A percentile compares a stretch with the other conserved stretches of the same genome.
phyloP scores from a whole-genome alignment of 2,888 invertebrate species.

The Xanthia icteritia region DNA sequence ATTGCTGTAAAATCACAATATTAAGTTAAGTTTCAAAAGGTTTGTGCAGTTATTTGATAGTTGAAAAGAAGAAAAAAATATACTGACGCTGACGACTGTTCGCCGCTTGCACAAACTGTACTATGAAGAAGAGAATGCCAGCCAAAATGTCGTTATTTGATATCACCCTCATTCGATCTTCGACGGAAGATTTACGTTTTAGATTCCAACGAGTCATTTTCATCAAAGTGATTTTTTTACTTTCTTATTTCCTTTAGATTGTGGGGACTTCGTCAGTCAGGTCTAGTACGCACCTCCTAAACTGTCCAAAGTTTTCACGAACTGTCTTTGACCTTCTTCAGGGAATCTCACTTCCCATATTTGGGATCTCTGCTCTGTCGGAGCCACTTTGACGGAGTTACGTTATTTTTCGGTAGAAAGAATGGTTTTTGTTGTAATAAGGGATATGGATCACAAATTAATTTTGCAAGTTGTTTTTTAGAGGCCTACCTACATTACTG shows the following conservation, averaged over 20 bases:
- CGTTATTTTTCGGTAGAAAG: constrained; percentile 8
- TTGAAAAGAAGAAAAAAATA: constrained; percentile 6
- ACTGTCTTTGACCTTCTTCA: constrained; percentile 82
- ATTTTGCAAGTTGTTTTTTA: constrained; percentile 37
- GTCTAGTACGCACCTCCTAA: constrained; percentile 78
- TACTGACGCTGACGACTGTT: constrained; percentile 55
- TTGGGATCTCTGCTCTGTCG: constrained; percentile 73
- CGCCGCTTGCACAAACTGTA: constrained; percentile 42
- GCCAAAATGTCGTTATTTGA: constrained; percentile 34
- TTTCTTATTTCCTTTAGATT: constrained; percentile 4
- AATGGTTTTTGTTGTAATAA: neutral
- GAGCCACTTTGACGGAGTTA: constrained; percentile 81
- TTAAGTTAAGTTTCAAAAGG: neutral
- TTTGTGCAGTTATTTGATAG: neutral
- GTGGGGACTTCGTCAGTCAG: neutral
- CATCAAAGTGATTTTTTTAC: neutral
- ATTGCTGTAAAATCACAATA: constrained; percentile 50
- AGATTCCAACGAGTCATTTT: constrained; percentile 13
- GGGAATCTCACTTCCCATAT: constrained; percentile 83
- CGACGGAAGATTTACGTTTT: constrained; percentile 5
- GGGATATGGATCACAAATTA: constrained; percentile 17
- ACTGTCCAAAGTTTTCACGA: constrained; percentile 82
- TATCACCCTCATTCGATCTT: constrained; percentile 25
- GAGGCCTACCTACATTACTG: constrained; percentile 29
- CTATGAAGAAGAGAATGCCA: constrained; percentile 47